Conservation (phyloP, 2,797 vertebrate species). For the Graptemys geographica region DNA sequence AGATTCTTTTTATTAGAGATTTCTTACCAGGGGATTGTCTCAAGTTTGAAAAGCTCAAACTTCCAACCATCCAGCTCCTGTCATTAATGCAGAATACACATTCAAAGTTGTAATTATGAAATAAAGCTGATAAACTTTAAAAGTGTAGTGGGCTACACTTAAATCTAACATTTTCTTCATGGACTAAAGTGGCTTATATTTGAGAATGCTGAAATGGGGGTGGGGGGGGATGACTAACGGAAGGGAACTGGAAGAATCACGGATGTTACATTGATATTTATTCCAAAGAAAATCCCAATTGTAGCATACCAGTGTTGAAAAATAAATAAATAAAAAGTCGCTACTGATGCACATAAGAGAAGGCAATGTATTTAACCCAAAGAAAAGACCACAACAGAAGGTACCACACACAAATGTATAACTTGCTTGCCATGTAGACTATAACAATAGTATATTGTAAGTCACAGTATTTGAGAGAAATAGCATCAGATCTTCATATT, state of each 20-base stretch:
- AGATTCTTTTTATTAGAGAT: constrained; percentile 2
- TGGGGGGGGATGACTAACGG: background rate
- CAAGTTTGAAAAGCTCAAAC: constrained; percentile 10
- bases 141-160: background rate
- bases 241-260: background rate
- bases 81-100: background rate
- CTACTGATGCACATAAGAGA: background rate
- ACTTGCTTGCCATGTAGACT: background rate
- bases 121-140: background rate
- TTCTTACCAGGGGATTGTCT: background rate
- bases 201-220: background rate
- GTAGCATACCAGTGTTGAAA: background rate
- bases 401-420: background rate
- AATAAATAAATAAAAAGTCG: background rate
- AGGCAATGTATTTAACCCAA: background rate
- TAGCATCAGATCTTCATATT: background rate
- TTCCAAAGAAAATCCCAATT: background rate
- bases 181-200: background rate
- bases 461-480: background rate
- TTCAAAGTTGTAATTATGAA: background rate
- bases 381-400: background rate
- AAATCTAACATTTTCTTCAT: background rate
- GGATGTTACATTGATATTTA: background rate
- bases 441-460: background rate
- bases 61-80: background rate